Conservation (phyloP, 2,113 vertebrate species). For the Struthidea cinerea region DNA sequence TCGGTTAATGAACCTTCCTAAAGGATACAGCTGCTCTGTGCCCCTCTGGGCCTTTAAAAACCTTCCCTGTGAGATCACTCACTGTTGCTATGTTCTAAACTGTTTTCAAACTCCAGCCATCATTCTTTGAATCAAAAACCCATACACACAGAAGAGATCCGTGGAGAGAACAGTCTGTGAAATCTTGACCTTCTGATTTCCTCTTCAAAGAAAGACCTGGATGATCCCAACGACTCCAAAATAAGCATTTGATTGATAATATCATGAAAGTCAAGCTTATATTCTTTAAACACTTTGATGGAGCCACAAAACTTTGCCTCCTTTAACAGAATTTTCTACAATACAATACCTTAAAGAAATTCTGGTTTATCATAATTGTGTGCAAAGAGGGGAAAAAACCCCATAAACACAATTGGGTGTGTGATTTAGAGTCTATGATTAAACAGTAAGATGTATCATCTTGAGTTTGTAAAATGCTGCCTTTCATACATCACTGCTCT, state of each 20-base stretch:
- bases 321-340: conserved; percentile 36
- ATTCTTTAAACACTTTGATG: conserved; percentile 5
- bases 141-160: background rate
- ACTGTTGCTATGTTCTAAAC: background rate
- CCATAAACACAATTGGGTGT: conserved; percentile 8
- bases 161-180: background rate
- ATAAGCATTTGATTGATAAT: background rate
- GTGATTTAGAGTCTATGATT: conserved; percentile 32
- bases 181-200: background rate
- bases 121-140: background rate
- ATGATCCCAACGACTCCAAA: background rate
- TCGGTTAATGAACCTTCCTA: background rate
- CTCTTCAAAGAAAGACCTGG: background rate
- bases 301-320: conserved; percentile 15
- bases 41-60: background rate
- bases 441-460: conserved; percentile 15
- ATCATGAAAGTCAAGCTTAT: background rate
- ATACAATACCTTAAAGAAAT: conserved; percentile 43
- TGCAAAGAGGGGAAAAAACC: background rate
- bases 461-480: background rate
- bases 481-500: background rate
- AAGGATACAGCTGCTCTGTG: background rate
- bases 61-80: background rate
- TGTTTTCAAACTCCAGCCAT: background rate
- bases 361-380: conserved; percentile 27